Percentiles rank a stretch among this genome's conserved stretches.
Conservation (phyloP, 1,140 invertebrate genomes). For the Caenorhabditis inopinata region DNA sequence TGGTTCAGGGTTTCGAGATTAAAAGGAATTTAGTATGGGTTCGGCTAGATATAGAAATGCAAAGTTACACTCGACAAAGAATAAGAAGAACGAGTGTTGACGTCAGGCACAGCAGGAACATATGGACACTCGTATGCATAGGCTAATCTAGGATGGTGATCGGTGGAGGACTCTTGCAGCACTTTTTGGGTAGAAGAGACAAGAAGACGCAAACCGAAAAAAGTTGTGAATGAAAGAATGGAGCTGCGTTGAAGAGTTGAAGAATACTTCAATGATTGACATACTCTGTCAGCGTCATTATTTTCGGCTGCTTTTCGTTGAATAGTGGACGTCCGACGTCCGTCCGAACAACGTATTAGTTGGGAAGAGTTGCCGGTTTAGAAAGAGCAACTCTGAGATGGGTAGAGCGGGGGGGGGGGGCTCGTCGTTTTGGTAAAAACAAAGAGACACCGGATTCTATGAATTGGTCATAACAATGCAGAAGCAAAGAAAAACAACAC, state of each 20-base stretch:
- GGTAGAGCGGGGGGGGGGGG: too few species aligned
- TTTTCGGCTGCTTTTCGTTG: not conserved
- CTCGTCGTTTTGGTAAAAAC: too few species aligned
- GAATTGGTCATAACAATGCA: not conserved
- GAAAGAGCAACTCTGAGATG: slow-evolving; percentile 16
- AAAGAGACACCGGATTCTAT: not conserved
- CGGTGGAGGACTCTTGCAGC: not conserved
- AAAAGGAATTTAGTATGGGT: not conserved
- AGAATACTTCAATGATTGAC: slow-evolving; percentile 12
- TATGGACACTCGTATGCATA: slow-evolving; percentile 29
- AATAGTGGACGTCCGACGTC: too few species aligned
- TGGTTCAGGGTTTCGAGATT: not conserved
- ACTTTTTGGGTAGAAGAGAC: slow-evolving; percentile 11
- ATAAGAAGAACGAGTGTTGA: slow-evolving; percentile 2
- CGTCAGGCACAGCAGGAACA: not conserved
- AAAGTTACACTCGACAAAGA: slow-evolving; percentile 15
- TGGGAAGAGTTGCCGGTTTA: not conserved
- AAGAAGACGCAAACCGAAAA: not conserved
- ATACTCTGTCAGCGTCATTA: slow-evolving; percentile 28
- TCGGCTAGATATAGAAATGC: not conserved
- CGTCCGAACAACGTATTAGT: slow-evolving; percentile 30
- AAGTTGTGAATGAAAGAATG: not conserved
- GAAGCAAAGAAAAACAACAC: not conserved
- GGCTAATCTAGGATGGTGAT: slow-evolving; percentile 29
- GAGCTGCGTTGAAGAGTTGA: not conserved